Evolutionary conservation across 2,113 vertebrate genomes (phyloP).

Genomic region (Apteryx owenii): DNA sequence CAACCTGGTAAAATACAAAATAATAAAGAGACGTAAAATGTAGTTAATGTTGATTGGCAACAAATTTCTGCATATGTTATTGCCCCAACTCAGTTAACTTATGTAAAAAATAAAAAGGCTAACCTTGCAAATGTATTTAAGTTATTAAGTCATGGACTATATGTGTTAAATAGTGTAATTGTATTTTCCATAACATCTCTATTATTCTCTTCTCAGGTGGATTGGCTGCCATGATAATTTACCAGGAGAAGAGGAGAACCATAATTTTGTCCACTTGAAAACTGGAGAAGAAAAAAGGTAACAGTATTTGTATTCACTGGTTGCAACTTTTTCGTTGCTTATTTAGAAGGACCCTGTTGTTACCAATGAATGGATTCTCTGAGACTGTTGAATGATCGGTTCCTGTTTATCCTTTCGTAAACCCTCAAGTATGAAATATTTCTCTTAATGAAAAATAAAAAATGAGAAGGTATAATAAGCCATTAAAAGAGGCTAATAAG

Average conservation of each 20-base stretch:
- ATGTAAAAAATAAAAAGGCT: not conserved
- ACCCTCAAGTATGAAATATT: slow-evolving; percentile 30
- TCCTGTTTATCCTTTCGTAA: slow-evolving; percentile 56
- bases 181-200: not conserved
- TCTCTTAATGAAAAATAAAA: slow-evolving; percentile 61
- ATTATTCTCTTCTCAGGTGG: not conserved
- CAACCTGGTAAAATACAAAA: slow-evolving; percentile 26
- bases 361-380: slow-evolving; percentile 23
- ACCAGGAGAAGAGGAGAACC: not conserved
- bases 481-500: not conserved
- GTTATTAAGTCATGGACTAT: not conserved
- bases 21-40: not conserved
- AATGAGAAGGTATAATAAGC: not conserved
- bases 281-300: not conserved
- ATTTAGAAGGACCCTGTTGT: not conserved
- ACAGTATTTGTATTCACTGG: not conserved
- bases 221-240: not conserved
- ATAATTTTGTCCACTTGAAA: not conserved
- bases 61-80: not conserved
- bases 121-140: not conserved
- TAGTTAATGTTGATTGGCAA: slow-evolving; percentile 1
- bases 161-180: not conserved
- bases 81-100: slow-evolving; percentile 18
- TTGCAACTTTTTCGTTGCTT: slow-evolving; percentile 13
- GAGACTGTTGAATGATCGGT: slow-evolving; percentile 49